Evolutionary conservation across 2,888 invertebrate species (phyloP).

Genomic region (Clanis bilineata): DNA sequence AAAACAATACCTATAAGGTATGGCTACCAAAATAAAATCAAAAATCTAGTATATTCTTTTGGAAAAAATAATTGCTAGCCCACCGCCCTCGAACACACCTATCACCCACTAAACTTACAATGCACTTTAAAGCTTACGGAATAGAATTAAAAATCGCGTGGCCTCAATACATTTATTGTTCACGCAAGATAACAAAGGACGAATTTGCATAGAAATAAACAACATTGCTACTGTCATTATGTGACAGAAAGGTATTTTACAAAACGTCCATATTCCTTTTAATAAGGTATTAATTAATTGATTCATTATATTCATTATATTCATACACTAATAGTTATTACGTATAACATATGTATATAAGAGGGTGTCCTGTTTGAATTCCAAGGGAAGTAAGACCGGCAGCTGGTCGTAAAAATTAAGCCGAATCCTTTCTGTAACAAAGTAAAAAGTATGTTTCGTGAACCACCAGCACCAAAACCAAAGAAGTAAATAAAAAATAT

Average conservation of each 20-base stretch:
- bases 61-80: slow-evolving; percentile 1
- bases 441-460: too few relatives aligned
- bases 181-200: slow-evolving; percentile 59
- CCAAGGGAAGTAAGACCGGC: too few relatives aligned
- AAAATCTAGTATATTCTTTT: neutral
- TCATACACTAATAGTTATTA: too few relatives aligned
- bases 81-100: neutral
- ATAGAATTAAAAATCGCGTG: neutral
- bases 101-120: neutral
- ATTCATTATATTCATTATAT: neutral
- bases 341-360: too few relatives aligned
- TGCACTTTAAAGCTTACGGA: neutral
- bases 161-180: slow-evolving; percentile 43
- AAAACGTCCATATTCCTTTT: neutral
- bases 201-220: slow-evolving; percentile 73
- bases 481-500: too few relatives aligned
- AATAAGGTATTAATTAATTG: neutral
- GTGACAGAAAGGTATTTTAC: neutral
- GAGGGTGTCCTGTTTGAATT: too few relatives aligned
- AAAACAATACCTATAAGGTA: neutral
- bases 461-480: too few relatives aligned
- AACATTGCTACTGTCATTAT: slow-evolving; percentile 27
- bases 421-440: too few relatives aligned
- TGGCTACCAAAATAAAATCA: neutral
- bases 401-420: too few relatives aligned